Evolutionary conservation across 2,113 vertebrate genomes (phyloP), one percentile per base, ranked within the genome.

Genomic region (Alligator mississippiensis): DNA sequence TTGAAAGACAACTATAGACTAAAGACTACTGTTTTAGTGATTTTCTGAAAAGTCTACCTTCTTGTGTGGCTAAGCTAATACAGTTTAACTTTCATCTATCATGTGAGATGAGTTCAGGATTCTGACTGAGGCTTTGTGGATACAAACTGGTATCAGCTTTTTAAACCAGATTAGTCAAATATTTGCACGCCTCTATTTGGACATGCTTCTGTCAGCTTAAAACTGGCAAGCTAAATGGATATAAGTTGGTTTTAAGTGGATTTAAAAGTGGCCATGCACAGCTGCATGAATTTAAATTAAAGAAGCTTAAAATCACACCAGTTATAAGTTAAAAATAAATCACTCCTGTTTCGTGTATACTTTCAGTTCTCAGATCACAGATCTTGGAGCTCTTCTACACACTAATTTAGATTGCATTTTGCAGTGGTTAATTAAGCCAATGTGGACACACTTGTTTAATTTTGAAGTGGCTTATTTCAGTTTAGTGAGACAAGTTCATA

Each of bases 401-500:
- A 27, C 2, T 47, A 47, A 47, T 8, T 47, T 47, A 47, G 47
- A 47, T 47, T 9, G 47, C 47, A 47, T 47, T 47, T 47, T 47
- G 47, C 47, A 47, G 7, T 47, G 47, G 47, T 80, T 64, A 10
- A 63, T 90, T 90, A 54, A 80, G 60, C 27, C 8, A 6, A 5
- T 61, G 25, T 62, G 68, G 34, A 70, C 6, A 60, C 30, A 38
- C 34, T 38, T 72, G 22, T 72, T 72, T 38, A 47, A 47, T 47
- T 47, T 9, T 47, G 47, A 47, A 47, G 34, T 72, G 30, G 34
- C 10, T 61, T 47, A 75, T 84, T 84, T 54, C 47, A 59, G 19
- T 72, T 74, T 8, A 19, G 3, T 34, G 54, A 30, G 3, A 5
- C 47, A 47, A 77, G 5, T 27, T 28, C 1, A 0, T 19, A 16